These are phyloP conservation scores for Drosophila paranaensis DNA, from an alignment of 2,888 invertebrate species.

Conservation along the genomic window DNA sequence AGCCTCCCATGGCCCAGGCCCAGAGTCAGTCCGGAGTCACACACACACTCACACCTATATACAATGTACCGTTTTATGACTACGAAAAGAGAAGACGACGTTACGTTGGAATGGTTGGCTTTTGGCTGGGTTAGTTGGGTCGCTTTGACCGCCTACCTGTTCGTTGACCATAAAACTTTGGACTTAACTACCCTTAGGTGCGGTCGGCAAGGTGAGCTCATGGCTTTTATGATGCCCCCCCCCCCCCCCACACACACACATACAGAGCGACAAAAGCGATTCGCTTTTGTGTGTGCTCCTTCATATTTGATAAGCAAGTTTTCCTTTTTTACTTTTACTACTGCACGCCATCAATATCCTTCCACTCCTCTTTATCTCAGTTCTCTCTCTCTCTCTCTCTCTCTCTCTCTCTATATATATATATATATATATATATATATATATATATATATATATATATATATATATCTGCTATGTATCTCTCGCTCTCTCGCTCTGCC, in stretches of 20 bases:
- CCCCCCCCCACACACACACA: not conserved
- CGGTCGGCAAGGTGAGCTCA: constrained; percentile 72
- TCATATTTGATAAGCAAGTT: constrained; percentile 80
- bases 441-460: too few relatives aligned
- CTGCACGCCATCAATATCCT: constrained; percentile 73
- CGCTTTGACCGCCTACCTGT: constrained; percentile 65
- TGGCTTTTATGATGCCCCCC: constrained; percentile 72
- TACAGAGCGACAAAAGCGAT: constrained; percentile 38
- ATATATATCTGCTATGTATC: constrained; percentile 21
- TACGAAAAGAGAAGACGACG: constrained; percentile 35
- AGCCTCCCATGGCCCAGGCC: constrained; percentile 41
- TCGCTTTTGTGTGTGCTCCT: constrained; percentile 70
- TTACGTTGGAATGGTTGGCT: constrained; percentile 19
- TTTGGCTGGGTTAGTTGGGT: constrained; percentile 38
- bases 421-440: too few relatives aligned
- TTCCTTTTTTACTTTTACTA: constrained; percentile 54
- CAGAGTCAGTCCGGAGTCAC: constrained; percentile 3
- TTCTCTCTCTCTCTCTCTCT: not conserved
- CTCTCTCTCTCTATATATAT: too few relatives aligned
- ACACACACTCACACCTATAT: constrained; percentile 3
- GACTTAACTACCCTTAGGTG: constrained; percentile 75
- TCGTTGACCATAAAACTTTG: constrained; percentile 74
- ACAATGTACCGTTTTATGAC: constrained; percentile 69
- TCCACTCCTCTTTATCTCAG: constrained; percentile 22
- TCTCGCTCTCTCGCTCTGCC: constrained; percentile 10